These are phyloP conservation scores for Lepidurus arcticus DNA, from an alignment of 1,140 invertebrate genomes.

Conservation along the genomic window DNA sequence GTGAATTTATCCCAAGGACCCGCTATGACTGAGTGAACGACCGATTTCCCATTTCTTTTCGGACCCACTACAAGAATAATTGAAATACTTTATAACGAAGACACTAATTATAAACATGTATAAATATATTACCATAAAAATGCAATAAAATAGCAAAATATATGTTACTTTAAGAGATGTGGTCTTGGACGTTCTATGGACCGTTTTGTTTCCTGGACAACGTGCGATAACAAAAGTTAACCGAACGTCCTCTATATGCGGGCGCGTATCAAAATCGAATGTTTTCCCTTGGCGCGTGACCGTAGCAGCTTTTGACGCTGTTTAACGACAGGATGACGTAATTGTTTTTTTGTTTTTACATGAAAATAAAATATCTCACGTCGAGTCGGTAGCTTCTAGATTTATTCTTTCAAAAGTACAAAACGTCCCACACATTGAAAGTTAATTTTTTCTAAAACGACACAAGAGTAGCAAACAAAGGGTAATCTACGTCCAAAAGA, in stretches of 20 bases:
- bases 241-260: too few relatives aligned
- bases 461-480: not conserved
- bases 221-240: not conserved
- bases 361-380: not conserved
- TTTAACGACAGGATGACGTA: not conserved
- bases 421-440: conserved; percentile 4
- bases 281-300: too few relatives aligned
- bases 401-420: conserved; percentile 12
- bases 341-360: not conserved
- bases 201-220: not conserved
- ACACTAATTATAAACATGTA: not conserved
- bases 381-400: not conserved
- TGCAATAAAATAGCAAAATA: not conserved
- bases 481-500: not conserved
- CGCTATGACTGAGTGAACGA: not conserved
- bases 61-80: not conserved
- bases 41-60: not conserved
- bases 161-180: not conserved
- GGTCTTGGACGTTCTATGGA: not conserved
- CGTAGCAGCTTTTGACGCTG: not conserved
- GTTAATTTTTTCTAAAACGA: not conserved
- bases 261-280: too few relatives aligned
- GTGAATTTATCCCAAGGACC: not conserved
- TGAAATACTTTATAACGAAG: not conserved
- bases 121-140: too few relatives aligned